Evolutionary conservation across 2,797 vertebrate genomes (phyloP).

Genomic region (Simalia tracyae): DNA sequence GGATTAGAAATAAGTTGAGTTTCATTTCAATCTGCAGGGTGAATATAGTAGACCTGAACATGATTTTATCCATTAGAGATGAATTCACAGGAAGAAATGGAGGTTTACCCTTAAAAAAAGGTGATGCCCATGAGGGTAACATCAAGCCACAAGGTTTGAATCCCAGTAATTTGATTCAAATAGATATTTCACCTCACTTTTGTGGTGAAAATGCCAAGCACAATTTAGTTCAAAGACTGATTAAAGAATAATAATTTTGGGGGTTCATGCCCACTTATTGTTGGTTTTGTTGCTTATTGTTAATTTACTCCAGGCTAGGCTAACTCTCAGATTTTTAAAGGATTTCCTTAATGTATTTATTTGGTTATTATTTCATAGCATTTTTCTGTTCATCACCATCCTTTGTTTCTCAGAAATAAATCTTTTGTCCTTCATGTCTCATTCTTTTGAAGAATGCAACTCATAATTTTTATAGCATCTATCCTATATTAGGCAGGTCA

Average conservation of each 20-base stretch:
- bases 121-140: background rate
- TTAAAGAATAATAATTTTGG: constrained; percentile 21
- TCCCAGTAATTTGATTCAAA: background rate
- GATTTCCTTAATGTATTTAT: constrained; percentile 3
- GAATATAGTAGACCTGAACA: background rate
- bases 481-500: background rate
- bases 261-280: background rate
- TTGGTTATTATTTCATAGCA: constrained; percentile 5
- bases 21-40: background rate
- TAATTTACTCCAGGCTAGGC: background rate
- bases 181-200: constrained; percentile 9
- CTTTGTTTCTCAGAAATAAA: background rate
- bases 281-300: constrained; percentile 10
- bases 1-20: background rate
- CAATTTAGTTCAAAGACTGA: constrained; percentile 18
- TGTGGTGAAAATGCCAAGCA: constrained; percentile 16
- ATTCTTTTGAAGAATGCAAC: background rate
- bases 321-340: background rate
- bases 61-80: background rate
- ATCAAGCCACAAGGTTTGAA: constrained; percentile 14
- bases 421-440: constrained; percentile 1
- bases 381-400: background rate
- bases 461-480: constrained; percentile 6
- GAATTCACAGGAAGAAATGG: background rate
- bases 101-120: background rate